Conservation (phyloP, 2,113 vertebrate genomes). For the Lutjanus erythropterus region DNA sequence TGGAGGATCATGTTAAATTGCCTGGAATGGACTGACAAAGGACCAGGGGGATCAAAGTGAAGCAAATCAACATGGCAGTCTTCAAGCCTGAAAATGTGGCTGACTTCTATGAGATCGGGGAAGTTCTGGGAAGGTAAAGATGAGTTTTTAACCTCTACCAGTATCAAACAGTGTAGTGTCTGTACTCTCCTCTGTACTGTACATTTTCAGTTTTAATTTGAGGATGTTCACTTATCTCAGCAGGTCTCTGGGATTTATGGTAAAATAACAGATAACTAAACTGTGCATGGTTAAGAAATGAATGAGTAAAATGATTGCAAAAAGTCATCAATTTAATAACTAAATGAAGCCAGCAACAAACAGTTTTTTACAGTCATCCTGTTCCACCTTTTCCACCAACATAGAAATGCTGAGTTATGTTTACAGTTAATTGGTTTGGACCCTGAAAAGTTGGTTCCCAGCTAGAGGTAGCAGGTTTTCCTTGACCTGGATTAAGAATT, state of each 20-base stretch:
- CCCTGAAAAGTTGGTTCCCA: too few species aligned
- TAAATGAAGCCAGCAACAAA: too few species aligned
- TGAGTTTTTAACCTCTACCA: background rate
- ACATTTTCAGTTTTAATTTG: background rate
- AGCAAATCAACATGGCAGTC: slow-evolving; percentile 68
- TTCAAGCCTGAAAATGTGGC: slow-evolving; percentile 85
- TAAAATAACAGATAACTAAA: background rate
- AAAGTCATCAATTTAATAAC: too few species aligned
- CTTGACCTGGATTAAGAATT: too few species aligned
- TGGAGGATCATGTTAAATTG: slow-evolving; percentile 32
- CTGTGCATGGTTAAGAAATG: background rate
- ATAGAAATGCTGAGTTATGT: too few species aligned
- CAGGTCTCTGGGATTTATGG: too few species aligned
- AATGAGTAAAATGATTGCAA: too few species aligned
- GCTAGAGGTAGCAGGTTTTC: too few species aligned
- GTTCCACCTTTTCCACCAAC: too few species aligned
- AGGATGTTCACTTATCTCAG: background rate
- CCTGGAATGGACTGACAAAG: background rate
- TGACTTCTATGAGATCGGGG: slow-evolving; percentile 89
- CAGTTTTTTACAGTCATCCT: too few species aligned
- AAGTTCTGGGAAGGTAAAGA: slow-evolving; percentile 86
- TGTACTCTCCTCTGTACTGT: too few species aligned
- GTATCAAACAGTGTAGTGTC: background rate
- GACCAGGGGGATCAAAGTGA: background rate
- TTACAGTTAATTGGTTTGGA: too few species aligned